Evolutionary conservation across 2,888 invertebrate genomes (phyloP), one percentile per base, ranked within the genome.

Genomic region (Eristalinus aeneus): DNA sequence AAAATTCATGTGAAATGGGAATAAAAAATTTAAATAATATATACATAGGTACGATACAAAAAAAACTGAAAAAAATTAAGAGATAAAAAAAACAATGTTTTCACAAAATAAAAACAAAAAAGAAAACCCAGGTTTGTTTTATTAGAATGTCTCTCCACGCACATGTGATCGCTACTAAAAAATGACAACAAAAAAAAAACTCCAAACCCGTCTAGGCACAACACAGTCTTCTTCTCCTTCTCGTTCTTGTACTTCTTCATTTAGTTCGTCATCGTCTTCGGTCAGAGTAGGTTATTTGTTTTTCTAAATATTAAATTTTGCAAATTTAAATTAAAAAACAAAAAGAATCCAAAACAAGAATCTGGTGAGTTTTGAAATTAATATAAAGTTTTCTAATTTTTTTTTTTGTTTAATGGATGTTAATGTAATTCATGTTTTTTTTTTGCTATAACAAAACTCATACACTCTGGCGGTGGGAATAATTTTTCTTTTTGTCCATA

Each of bases 131-230:
- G 60, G 27, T 61, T 67, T 56, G 87, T 88, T 88, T 85, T 65
- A 84, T 76, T 80, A 60, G 65, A 39, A 39, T 10, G 12, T 64
- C 36, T 56, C 20, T 10, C 8, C 9, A 46, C 46, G 34, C 9
- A 34, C 8, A 32, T 86, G 86, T 86, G 71, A 86, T 86, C 86
- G 86, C 86, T 86, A 86, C 86, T 86, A 86, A 86, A 86, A 85
- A 82, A 74, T 63, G 54, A 74, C 32, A n/a, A n/a, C 5, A 23
- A 74, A 63, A 73, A 61, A 39, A 75, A 74, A 75, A 75, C 72
- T 75, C 64, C 65, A 71, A 39, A 46, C 27, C 16, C 1, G 46
- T 77, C 34, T 12, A 75, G 10, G 67, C 65, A 23, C 11, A 39
- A 56, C 32, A 65, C 65, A n/a, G 39, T 31, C 39, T 64, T 23